Evolutionary conservation across 2,888 invertebrate genomes (phyloP).

Genomic region (Acanthopleura granulata): DNA sequence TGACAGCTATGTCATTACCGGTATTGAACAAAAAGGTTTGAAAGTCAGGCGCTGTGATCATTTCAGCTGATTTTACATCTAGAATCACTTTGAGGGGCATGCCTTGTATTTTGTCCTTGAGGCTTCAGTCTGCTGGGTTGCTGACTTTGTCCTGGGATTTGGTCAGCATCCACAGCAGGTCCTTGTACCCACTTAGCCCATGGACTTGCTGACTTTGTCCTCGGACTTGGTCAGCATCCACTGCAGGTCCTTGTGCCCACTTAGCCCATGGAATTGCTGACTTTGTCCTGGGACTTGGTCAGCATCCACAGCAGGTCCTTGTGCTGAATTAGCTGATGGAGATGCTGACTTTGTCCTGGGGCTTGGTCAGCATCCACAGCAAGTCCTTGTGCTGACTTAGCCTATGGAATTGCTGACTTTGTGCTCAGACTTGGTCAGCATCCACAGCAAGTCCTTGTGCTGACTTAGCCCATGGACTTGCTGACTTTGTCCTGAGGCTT

Average conservation of each 20-base stretch:
- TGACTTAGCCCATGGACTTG: too few relatives aligned
- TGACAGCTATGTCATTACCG: neutral
- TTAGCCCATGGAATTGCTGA: too few relatives aligned
- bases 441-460: constrained; percentile 57
- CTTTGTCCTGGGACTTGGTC: constrained; percentile 49
- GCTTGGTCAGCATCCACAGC: constrained; percentile 57
- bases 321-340: too few relatives aligned
- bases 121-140: neutral
- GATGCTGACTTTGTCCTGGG: constrained; percentile 38
- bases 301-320: constrained; percentile 58
- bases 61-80: neutral
- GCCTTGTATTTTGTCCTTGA: too few relatives aligned
- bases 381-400: constrained; percentile 56
- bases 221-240: constrained; percentile 58
- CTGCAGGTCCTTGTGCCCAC: too few relatives aligned
- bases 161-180: constrained; percentile 57
- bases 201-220: constrained; percentile 34
- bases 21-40: neutral
- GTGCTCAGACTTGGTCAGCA: constrained; percentile 54
- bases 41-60: neutral
- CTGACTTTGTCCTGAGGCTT: constrained; percentile 47
- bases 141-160: constrained; percentile 46
- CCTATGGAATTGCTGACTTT: constrained; percentile 44
- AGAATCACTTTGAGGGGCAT: too few relatives aligned
- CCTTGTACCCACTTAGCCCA: constrained; percentile 57